A percentile compares a stretch with the other conserved stretches of the same genome.
These are phyloP conservation scores for Acridotheres tristis DNA, from an alignment of 2,797 vertebrate genomes.

Conservation along the genomic window DNA sequence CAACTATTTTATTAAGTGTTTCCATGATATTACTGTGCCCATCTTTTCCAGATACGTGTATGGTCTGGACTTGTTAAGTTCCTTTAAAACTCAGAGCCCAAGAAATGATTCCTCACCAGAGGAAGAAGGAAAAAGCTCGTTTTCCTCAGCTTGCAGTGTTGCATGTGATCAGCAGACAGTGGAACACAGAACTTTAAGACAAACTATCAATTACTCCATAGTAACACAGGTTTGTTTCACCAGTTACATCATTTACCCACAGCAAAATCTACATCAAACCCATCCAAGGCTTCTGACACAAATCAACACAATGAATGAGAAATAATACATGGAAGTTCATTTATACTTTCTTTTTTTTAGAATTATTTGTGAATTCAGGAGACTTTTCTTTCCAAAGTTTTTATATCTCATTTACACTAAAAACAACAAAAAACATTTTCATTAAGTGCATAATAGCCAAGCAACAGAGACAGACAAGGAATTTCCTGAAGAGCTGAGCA, in stretches of 20 bases:
- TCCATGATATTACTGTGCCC: neutral
- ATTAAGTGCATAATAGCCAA: neutral
- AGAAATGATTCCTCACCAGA: neutral
- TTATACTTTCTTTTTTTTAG: neutral
- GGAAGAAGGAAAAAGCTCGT: neutral
- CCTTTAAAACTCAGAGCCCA: neutral
- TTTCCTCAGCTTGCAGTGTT: neutral
- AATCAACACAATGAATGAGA: neutral
- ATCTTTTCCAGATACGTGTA: neutral
- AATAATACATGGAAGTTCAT: neutral
- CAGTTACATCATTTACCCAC: neutral
- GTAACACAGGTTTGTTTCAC: neutral
- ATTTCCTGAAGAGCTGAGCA: conserved; percentile 32
- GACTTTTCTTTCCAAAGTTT: neutral
- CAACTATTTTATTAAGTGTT: neutral
- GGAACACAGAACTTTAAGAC: neutral
- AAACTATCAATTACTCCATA: neutral
- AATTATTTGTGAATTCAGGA: neutral
- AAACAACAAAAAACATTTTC: neutral
- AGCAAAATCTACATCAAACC: neutral
- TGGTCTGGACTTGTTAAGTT: neutral
- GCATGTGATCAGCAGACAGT: neutral
- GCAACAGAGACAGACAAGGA: conserved; percentile 5
- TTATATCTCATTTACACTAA: neutral
- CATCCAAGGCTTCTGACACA: neutral